A percentile compares a stretch with the other conserved stretches of the same genome.
phyloP scores from a whole-genome alignment of 2,797 vertebrate genomes.

The Coilia nasus region DNA sequence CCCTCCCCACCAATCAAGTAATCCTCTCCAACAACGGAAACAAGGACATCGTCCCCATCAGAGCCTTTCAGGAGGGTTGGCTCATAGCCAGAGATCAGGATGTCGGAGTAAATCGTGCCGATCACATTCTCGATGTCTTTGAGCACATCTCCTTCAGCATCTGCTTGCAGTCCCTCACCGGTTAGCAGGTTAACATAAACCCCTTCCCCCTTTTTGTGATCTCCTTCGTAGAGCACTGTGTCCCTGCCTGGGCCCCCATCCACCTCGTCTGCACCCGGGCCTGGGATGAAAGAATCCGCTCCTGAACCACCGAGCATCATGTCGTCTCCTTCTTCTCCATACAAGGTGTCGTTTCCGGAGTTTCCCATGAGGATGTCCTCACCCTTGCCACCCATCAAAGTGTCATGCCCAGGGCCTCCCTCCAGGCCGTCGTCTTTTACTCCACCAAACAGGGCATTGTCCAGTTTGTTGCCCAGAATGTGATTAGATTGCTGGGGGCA shows the following conservation, averaged over 20 bases:
- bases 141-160: slow-evolving; percentile 64
- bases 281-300: slow-evolving; percentile 53
- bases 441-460: slow-evolving; percentile 58
- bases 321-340: slow-evolving; percentile 63
- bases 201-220: slow-evolving; percentile 50
- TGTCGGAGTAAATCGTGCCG: slow-evolving; percentile 62
- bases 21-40: slow-evolving; percentile 57
- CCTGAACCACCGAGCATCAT: slow-evolving; percentile 61
- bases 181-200: slow-evolving; percentile 63
- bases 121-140: slow-evolving; percentile 64
- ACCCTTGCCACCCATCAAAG: slow-evolving; percentile 58
- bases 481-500: slow-evolving; percentile 51
- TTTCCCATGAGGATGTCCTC: slow-evolving; percentile 57
- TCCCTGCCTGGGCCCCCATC: slow-evolving; percentile 58
- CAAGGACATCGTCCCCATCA: slow-evolving; percentile 60
- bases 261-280: slow-evolving; percentile 52
- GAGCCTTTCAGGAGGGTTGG: slow-evolving; percentile 61
- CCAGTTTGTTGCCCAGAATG: slow-evolving; percentile 53
- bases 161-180: slow-evolving; percentile 56
- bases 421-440: slow-evolving; percentile 53
- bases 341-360: slow-evolving; percentile 59
- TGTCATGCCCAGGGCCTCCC: slow-evolving; percentile 60
- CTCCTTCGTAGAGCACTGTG: slow-evolving; percentile 56
- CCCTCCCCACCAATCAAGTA: slow-evolving; percentile 64
- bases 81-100: slow-evolving; percentile 61